Evolutionary conservation across 2,888 invertebrate species (phyloP).

Genomic region (Aethes cnicana): DNA sequence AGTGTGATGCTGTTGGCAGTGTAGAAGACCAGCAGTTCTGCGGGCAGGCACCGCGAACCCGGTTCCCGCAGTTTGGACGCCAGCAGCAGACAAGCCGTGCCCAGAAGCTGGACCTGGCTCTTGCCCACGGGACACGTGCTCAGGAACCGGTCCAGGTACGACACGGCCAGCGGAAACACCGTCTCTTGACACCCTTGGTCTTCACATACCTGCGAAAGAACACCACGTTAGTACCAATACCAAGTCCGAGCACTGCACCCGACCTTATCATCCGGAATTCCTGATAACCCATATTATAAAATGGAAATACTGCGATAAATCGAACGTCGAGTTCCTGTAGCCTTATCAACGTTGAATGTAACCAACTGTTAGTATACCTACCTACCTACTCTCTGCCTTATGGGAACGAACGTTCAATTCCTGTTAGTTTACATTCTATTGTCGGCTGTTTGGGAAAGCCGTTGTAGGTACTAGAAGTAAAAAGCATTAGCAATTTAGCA

Average conservation of each 20-base stretch:
- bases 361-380: not conserved
- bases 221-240: slow-evolving; percentile 32
- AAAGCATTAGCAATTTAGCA: not conserved
- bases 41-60: slow-evolving; percentile 86
- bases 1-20: slow-evolving; percentile 96
- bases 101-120: slow-evolving; percentile 94
- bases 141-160: slow-evolving; percentile 96
- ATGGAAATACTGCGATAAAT: slow-evolving; percentile 72
- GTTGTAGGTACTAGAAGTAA: not conserved
- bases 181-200: slow-evolving; percentile 96
- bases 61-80: slow-evolving; percentile 97
- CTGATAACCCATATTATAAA: slow-evolving; percentile 79
- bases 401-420: not conserved
- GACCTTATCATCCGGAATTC: slow-evolving; percentile 71
- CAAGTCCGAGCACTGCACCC: slow-evolving; percentile 44
- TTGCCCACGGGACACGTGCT: slow-evolving; percentile 91
- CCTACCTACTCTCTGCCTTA: not conserved
- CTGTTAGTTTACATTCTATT: not conserved
- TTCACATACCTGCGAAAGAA: slow-evolving; percentile 93
- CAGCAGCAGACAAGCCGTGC: slow-evolving; percentile 94
- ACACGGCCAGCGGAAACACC: slow-evolving; percentile 95
- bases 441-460: not conserved
- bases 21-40: slow-evolving; percentile 93
- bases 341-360: slow-evolving; percentile 14
- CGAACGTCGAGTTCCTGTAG: slow-evolving; percentile 63